A percentile compares a stretch with the other conserved stretches of the same genome.
Evolutionary conservation across 2,797 vertebrate genomes (phyloP).

Genomic region (Onychomys arenicola): DNA sequence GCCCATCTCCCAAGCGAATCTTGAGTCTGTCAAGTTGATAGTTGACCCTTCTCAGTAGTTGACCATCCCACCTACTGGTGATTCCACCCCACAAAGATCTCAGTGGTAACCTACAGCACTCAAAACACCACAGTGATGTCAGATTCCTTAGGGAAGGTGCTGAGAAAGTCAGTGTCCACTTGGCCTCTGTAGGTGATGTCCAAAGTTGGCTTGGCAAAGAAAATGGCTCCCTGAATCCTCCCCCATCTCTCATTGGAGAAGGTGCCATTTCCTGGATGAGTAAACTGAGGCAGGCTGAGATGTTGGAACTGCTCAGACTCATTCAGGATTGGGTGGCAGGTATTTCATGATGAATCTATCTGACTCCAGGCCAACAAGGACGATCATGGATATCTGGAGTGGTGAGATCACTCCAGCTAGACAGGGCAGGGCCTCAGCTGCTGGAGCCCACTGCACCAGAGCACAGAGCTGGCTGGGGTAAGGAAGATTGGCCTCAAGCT

Average conservation of each 20-base stretch:
- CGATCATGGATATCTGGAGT: accelerated
- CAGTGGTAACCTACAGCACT: accelerated
- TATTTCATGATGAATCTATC: neutral
- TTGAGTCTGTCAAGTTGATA: neutral
- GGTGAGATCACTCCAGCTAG: neutral
- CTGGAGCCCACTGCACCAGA: too few relatives aligned
- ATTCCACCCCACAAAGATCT: neutral
- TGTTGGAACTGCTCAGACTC: neutral
- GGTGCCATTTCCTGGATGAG: neutral
- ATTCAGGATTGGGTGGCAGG: neutral
- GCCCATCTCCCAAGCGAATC: neutral
- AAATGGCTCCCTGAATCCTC: neutral
- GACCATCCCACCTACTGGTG: neutral
- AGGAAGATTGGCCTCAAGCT: neutral
- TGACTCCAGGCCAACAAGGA: neutral
- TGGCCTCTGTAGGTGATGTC: accelerated
- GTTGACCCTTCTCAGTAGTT: neutral
- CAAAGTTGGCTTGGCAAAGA: neutral
- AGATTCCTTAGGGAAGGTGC: accelerated
- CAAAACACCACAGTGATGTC: neutral
- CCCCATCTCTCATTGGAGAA: accelerated
- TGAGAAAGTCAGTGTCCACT: neutral
- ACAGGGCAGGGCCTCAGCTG: neutral
- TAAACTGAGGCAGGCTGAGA: neutral
- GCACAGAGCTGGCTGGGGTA: neutral